phyloP scores from a whole-genome alignment of 2,888 invertebrate genomes.

The Conomelus anceps region DNA sequence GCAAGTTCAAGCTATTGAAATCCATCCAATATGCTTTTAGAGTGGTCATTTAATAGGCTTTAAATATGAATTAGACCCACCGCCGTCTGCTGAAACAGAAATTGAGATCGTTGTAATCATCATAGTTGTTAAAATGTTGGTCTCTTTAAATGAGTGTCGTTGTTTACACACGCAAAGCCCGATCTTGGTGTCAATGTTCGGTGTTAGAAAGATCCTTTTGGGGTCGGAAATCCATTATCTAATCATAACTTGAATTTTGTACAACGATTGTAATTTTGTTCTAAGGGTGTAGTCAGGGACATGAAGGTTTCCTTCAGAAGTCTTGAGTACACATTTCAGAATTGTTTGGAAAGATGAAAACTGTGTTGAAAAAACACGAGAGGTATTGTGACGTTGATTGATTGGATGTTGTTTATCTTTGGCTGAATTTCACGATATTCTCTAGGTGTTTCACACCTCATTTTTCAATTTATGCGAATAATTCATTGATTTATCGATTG shows the following conservation, averaged over 20 bases:
- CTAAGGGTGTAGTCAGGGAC: not conserved
- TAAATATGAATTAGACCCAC: not conserved
- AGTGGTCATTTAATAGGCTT: not conserved
- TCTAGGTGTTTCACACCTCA: not conserved
- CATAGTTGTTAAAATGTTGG: too few species aligned
- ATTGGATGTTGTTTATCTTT: not conserved
- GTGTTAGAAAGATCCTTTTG: not conserved
- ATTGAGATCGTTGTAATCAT: not conserved
- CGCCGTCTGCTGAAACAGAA: not conserved
- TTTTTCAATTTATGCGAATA: not conserved
- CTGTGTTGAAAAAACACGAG: not conserved
- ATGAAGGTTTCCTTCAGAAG: not conserved
- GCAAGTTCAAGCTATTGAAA: not conserved
- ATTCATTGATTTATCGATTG: not conserved
- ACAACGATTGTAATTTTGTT: too few species aligned
- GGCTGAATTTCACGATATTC: not conserved
- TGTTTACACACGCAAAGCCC: not conserved
- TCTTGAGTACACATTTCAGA: not conserved
- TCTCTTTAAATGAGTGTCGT: not conserved
- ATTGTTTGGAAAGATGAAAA: not conserved
- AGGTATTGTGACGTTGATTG: not conserved
- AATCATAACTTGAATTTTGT: not conserved
- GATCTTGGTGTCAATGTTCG: not conserved
- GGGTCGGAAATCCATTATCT: not conserved
- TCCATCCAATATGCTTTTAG: not conserved